A percentile compares a stretch with the other conserved stretches of the same genome.
Conservation (phyloP, 2,797 vertebrate genomes). For the Pyrocephalus nanus region DNA sequence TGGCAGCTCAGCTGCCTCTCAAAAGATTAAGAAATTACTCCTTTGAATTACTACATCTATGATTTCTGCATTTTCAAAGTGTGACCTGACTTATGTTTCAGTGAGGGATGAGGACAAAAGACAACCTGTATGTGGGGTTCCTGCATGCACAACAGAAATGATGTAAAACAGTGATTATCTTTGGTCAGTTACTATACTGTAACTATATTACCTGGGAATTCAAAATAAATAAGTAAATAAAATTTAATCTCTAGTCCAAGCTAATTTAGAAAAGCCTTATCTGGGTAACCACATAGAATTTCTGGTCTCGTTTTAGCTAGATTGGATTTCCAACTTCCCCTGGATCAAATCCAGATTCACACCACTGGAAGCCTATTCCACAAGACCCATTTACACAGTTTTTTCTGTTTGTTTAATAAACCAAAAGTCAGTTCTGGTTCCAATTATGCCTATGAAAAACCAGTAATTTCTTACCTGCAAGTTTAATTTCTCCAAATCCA, state of each 20-base stretch:
- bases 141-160: not conserved
- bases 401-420: not conserved
- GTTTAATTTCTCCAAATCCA: conserved; percentile 71
- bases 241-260: not conserved
- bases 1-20: not conserved
- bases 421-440: not conserved
- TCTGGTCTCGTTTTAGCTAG: not conserved
- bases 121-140: rapidly evolving
- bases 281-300: not conserved
- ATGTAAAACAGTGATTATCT: not conserved
- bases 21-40: not conserved
- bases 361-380: not conserved
- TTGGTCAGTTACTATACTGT: not conserved
- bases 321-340: not conserved
- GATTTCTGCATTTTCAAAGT: not conserved
- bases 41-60: not conserved
- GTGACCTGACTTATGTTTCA: not conserved
- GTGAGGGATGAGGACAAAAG: not conserved
- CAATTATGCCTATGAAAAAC: conserved; percentile 38
- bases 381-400: not conserved
- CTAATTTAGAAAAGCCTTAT: not conserved
- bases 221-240: not conserved
- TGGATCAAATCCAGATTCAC: not conserved
- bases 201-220: not conserved
- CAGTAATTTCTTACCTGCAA: conserved; percentile 61